Conservation (phyloP, 2,888 invertebrate genomes). For the Lagria hirta region DNA sequence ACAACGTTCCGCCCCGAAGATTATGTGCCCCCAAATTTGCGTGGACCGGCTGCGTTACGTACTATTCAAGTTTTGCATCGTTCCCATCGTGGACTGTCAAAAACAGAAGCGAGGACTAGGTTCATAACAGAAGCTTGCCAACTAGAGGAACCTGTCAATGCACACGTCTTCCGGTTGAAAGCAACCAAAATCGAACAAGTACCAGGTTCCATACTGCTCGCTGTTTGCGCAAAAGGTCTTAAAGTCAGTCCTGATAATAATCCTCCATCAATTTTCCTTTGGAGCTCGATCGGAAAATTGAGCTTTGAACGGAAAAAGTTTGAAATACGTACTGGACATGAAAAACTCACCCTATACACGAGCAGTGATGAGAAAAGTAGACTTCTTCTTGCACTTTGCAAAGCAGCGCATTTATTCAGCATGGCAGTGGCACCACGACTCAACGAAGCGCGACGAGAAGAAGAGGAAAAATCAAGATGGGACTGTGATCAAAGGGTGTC, state of each 20-base stretch:
- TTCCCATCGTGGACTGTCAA: conserved; percentile 74
- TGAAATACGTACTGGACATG: conserved; percentile 89
- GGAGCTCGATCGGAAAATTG: conserved; percentile 94
- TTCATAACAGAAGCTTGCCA: conserved; percentile 89
- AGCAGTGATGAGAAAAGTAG: conserved; percentile 93
- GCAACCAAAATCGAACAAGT: conserved; percentile 74
- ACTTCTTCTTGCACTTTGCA: conserved; percentile 62
- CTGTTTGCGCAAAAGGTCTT: conserved; percentile 89
- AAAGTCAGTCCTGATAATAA: conserved; percentile 78
- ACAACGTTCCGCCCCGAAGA: conserved; percentile 79
- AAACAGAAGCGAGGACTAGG: conserved; percentile 79
- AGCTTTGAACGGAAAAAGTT: conserved; percentile 98
- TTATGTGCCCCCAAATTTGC: conserved; percentile 75
- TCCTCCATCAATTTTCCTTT: conserved; percentile 78
- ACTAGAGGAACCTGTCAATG: conserved; percentile 82
- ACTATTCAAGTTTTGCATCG: conserved; percentile 76
- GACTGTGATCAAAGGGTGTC: conserved; percentile 53
- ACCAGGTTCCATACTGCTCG: conserved; percentile 81
- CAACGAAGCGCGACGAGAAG: conserved; percentile 77
- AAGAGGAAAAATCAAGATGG: conserved; percentile 67
- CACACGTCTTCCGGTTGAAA: conserved; percentile 78
- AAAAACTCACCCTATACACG: conserved; percentile 86
- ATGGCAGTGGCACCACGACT: conserved; percentile 87
- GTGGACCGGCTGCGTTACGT: conserved; percentile 58
- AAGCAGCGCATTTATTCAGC: conserved; percentile 91